These are phyloP conservation scores for Zaprionus davidi DNA, from an alignment of 1,140 invertebrate genomes.

Conservation along the genomic window DNA sequence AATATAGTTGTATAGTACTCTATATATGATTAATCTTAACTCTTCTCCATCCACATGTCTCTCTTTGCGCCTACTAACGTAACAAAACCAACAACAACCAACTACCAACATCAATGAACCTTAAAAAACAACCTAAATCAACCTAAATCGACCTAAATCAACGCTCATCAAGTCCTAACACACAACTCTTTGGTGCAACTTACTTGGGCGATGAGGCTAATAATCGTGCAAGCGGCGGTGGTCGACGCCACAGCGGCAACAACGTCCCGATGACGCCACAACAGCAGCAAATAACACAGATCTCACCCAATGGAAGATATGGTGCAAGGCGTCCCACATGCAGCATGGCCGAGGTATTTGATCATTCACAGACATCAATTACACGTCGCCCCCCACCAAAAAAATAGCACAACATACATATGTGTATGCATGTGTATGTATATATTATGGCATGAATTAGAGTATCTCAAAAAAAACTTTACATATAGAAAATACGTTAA, in stretches of 20 bases:
- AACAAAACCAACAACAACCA: constrained; percentile 46
- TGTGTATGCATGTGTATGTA: not conserved
- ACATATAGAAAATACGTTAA: not conserved
- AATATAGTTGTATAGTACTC: not conserved
- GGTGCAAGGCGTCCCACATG: constrained; percentile 87
- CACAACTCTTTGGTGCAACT: constrained; percentile 82
- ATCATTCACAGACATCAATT: not conserved
- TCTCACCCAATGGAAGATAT: constrained; percentile 85
- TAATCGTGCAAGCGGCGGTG: constrained; percentile 45
- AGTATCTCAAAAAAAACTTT: not conserved
- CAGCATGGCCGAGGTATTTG: constrained; percentile 88
- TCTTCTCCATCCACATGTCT: constrained; percentile 59
- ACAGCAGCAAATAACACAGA: constrained; percentile 76
- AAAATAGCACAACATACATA: not conserved
- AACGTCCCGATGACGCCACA: constrained; percentile 18
- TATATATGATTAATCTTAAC: constrained; percentile 24
- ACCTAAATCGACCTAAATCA: constrained; percentile 42
- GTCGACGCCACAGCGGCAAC: constrained; percentile 34
- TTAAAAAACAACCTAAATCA: not conserved
- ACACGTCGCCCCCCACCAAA: not conserved
- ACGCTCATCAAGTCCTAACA: constrained; percentile 77
- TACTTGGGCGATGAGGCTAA: constrained; percentile 76
- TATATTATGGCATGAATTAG: not conserved
- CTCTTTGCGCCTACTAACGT: constrained; percentile 49
- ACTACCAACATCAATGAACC: constrained; percentile 46